phyloP scores from a whole-genome alignment of 1,140 invertebrate genomes.

The Samia ricini region DNA sequence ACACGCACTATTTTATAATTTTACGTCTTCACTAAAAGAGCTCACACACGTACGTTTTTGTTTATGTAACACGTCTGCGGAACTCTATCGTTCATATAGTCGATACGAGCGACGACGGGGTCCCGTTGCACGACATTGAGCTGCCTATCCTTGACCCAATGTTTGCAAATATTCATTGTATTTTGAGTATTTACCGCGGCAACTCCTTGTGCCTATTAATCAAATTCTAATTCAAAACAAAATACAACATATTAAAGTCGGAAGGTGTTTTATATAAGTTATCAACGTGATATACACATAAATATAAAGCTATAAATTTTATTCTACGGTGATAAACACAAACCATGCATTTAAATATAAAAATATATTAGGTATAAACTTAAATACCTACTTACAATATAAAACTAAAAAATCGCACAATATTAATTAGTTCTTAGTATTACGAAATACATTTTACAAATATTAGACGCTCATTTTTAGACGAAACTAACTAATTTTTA shows the following conservation, averaged over 20 bases:
- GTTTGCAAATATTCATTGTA: slow-evolving; percentile 43
- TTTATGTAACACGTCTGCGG: slow-evolving; percentile 12
- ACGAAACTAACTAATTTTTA: no score
- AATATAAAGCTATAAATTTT: neutral
- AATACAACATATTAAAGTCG: slow-evolving; percentile 1
- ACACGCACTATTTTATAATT: neutral
- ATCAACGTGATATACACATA: neutral
- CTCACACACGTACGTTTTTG: neutral
- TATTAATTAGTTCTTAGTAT: no score
- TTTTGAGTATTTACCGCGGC: slow-evolving; percentile 39
- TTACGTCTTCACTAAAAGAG: neutral
- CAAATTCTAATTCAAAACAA: slow-evolving; percentile 9
- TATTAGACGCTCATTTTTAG: no score
- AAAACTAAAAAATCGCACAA: no score
- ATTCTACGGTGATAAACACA: neutral
- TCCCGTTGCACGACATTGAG: slow-evolving; percentile 51
- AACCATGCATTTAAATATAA: neutral
- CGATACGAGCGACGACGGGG: neutral
- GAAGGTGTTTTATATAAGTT: slow-evolving; percentile 11
- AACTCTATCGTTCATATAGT: slow-evolving; percentile 9
- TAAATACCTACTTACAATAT: no score
- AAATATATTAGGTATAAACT: neutral
- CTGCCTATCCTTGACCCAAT: slow-evolving; percentile 55
- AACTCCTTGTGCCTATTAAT: neutral
- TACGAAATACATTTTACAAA: no score